Conservation (phyloP, 2,888 invertebrate species). For the Drosophila nr. perissopoda region DNA sequence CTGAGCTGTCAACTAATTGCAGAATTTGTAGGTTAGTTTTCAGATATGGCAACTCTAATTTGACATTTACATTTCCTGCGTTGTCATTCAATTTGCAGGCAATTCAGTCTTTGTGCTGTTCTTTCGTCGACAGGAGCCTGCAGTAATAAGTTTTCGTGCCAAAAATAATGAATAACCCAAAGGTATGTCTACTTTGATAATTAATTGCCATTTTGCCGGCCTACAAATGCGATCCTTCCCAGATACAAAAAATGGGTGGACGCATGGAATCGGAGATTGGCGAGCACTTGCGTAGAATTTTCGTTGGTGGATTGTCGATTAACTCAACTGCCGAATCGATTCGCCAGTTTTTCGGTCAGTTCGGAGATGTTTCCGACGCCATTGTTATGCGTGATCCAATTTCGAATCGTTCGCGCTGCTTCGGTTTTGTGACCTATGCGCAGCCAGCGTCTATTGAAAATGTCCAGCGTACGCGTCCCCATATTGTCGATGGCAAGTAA, state of each 20-base stretch:
- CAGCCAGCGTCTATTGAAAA: constrained; percentile 77
- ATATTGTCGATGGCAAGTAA: constrained; percentile 85
- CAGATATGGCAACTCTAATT: constrained; percentile 33
- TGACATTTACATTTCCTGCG: constrained; percentile 53
- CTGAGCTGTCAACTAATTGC: not conserved
- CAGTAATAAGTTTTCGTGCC: constrained; percentile 38
- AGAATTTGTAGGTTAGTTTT: not conserved
- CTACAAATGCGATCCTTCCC: not conserved
- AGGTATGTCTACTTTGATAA: constrained; percentile 40
- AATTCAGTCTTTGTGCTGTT: constrained; percentile 44
- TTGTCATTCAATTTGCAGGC: constrained; percentile 49
- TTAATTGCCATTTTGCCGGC: not conserved
- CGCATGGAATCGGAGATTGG: constrained; percentile 12
- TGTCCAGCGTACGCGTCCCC: constrained; percentile 80
- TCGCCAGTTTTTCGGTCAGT: constrained; percentile 76
- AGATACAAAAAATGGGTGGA: constrained; percentile 37
- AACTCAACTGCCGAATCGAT: constrained; percentile 76
- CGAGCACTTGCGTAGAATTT: constrained; percentile 82
- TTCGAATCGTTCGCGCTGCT: constrained; percentile 82
- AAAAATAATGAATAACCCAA: constrained; percentile 58
- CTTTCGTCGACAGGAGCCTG: constrained; percentile 20
- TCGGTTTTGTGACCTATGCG: constrained; percentile 81
- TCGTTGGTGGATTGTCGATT: constrained; percentile 81
- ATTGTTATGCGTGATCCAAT: constrained; percentile 82
- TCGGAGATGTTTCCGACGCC: constrained; percentile 79